Percentiles rank a stretch among this genome's conserved stretches.
phyloP scores from a whole-genome alignment of 2,888 invertebrate genomes.

The Allolobophora icterica region DNA sequence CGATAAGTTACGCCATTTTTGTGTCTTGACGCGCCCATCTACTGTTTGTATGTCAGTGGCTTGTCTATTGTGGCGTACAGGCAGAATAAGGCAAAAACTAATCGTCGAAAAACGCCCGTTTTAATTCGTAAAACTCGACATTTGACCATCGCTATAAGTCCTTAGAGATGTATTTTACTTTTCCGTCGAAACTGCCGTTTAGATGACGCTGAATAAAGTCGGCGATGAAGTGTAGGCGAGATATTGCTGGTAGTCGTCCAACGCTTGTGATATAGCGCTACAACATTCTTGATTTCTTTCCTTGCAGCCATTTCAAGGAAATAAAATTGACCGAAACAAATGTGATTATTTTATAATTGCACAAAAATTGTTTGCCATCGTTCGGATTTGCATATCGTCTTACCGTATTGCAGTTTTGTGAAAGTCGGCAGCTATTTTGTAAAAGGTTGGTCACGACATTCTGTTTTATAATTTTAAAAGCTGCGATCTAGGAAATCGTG shows the following conservation, averaged over 20 bases:
- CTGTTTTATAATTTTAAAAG: neutral
- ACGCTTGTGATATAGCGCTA: neutral
- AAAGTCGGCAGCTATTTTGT: neutral
- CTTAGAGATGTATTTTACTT: slow-evolving; percentile 15
- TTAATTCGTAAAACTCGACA: slow-evolving; percentile 2
- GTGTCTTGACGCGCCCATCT: slow-evolving; percentile 1
- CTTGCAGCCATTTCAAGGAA: slow-evolving; percentile 17
- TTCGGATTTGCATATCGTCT: slow-evolving; percentile 2
- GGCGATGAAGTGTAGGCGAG: slow-evolving; percentile 19
- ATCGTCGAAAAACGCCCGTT: slow-evolving; percentile 22
- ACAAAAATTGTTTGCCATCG: neutral
- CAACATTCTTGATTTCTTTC: neutral
- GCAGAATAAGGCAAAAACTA: neutral
- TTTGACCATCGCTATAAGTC: neutral
- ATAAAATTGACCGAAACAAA: neutral
- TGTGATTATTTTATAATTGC: slow-evolving; percentile 8
- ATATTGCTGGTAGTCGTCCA: neutral
- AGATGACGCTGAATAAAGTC: slow-evolving; percentile 19
- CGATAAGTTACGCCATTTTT: neutral
- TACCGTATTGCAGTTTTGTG: neutral
- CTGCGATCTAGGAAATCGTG: neutral
- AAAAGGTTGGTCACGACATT: slow-evolving; percentile 8
- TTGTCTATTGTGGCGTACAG: neutral
- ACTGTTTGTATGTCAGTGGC: slow-evolving; percentile 24
- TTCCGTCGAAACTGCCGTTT: slow-evolving; percentile 20